Percentiles rank a stretch among this genome's conserved stretches.
Conservation (phyloP, 2,797 vertebrate genomes). For the Anguilla megastoma region DNA sequence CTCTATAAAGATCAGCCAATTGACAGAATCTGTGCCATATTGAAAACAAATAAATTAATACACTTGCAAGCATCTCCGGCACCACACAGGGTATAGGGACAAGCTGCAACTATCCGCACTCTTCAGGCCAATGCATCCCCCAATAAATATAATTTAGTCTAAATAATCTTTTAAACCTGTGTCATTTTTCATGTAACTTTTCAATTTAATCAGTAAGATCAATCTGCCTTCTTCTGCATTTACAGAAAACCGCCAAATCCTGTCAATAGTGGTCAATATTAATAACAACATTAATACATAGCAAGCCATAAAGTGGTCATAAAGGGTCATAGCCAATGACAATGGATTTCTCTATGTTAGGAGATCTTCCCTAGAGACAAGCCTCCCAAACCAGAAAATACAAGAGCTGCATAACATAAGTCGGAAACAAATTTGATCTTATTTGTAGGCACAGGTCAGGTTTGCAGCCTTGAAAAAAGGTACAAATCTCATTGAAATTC, state of each 20-base stretch:
- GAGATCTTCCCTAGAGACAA: not conserved
- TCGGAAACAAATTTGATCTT: not conserved
- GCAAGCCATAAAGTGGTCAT: not conserved
- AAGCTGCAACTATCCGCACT: not conserved
- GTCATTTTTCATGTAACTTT: not conserved
- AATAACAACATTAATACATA: not conserved
- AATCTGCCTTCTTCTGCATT: not conserved
- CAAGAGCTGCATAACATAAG: not conserved
- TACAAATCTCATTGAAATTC: not conserved
- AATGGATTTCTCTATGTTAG: not conserved
- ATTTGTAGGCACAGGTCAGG: slow-evolving; percentile 7
- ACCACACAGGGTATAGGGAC: not conserved
- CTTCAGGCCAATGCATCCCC: not conserved
- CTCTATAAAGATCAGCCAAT: not conserved
- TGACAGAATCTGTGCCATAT: not conserved
- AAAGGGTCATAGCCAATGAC: not conserved
- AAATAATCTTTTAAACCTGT: not conserved
- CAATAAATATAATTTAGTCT: not conserved
- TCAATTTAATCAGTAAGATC: not conserved
- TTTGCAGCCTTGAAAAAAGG: not conserved
- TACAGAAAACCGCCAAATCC: not conserved
- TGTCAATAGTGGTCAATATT: not conserved
- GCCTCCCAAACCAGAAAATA: not conserved
- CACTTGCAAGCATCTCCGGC: not conserved
- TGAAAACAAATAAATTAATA: not conserved